A percentile compares a stretch with the other conserved stretches of the same genome.
These are phyloP conservation scores for Turritopsis rubra DNA, from an alignment of 30 jellyfish, hydroid and myxozoan genomes.

Conservation along the genomic window DNA sequence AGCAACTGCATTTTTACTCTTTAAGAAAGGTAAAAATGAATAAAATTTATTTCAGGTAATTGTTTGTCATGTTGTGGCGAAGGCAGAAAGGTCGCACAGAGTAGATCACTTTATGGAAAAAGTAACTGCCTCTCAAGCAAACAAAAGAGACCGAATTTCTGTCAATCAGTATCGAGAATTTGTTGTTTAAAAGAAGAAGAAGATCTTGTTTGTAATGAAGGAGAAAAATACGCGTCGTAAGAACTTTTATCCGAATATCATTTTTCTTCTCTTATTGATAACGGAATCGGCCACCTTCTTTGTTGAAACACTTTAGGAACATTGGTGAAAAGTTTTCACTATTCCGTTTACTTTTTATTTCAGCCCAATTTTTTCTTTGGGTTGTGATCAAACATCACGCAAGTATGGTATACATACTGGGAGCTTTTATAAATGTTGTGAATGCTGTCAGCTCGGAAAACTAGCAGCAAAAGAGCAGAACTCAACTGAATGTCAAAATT, in stretches of 20 bases:
- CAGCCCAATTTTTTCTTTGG: background rate
- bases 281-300: too few species aligned
- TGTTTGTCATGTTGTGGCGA: background rate
- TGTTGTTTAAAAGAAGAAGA: background rate
- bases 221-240: background rate
- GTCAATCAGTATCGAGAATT: background rate
- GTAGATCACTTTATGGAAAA: background rate
- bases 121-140: background rate
- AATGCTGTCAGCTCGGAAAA: constrained; percentile 56
- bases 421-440: constrained; percentile 51
- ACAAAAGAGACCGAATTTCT: background rate
- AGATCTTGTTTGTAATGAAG: background rate
- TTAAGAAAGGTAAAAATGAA: too few species aligned
- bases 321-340: too few species aligned
- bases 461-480: constrained; percentile 40
- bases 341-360: too few species aligned
- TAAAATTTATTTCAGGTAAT: background rate
- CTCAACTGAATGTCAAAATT: constrained; percentile 26
- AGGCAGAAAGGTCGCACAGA: background rate
- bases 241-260: too few species aligned
- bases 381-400: constrained; percentile 25
- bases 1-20: background rate
- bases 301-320: too few species aligned
- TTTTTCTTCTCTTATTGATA: background rate
- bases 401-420: constrained; percentile 46